Evolutionary conservation across 2,888 invertebrate species (phyloP).

Genomic region (Netelia inedita): DNA sequence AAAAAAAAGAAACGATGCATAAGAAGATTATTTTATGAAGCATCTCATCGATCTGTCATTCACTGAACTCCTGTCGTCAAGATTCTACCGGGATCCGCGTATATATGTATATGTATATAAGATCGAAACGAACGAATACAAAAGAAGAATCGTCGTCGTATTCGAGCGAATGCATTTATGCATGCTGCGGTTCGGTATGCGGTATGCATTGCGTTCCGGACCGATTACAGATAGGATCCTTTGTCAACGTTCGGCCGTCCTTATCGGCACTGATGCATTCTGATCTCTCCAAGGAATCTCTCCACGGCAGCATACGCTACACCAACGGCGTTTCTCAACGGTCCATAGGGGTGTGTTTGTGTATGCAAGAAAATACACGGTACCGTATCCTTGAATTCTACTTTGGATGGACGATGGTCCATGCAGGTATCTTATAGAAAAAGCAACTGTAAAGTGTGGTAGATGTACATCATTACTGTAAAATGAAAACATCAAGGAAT

Average conservation of each 20-base stretch:
- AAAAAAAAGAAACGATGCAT: not conserved
- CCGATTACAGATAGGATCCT: constrained; percentile 80
- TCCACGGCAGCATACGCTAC: constrained; percentile 37
- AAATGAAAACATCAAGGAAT: constrained; percentile 19
- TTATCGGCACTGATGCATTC: constrained; percentile 80
- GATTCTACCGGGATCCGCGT: constrained; percentile 30
- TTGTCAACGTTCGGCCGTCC: constrained; percentile 79
- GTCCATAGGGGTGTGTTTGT: constrained; percentile 14
- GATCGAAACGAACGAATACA: constrained; percentile 7
- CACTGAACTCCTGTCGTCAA: not conserved
- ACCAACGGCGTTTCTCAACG: constrained; percentile 38
- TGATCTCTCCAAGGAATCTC: constrained; percentile 74
- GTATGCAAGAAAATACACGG: constrained; percentile 1
- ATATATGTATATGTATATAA: not conserved
- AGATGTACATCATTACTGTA: constrained; percentile 41
- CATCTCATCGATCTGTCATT: constrained; percentile 4
- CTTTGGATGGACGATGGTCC: constrained; percentile 17
- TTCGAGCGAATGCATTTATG: constrained; percentile 80
- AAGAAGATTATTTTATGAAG: not conserved
- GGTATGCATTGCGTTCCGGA: constrained; percentile 76
- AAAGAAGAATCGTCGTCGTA: constrained; percentile 41
- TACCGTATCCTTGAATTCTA: constrained; percentile 61
- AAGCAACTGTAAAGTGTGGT: constrained; percentile 34
- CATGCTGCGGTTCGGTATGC: constrained; percentile 78
- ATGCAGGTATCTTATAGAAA: constrained; percentile 40